phyloP scores from a whole-genome alignment of 2,113 vertebrate genomes.

The Melanotaenia duboulayi region DNA sequence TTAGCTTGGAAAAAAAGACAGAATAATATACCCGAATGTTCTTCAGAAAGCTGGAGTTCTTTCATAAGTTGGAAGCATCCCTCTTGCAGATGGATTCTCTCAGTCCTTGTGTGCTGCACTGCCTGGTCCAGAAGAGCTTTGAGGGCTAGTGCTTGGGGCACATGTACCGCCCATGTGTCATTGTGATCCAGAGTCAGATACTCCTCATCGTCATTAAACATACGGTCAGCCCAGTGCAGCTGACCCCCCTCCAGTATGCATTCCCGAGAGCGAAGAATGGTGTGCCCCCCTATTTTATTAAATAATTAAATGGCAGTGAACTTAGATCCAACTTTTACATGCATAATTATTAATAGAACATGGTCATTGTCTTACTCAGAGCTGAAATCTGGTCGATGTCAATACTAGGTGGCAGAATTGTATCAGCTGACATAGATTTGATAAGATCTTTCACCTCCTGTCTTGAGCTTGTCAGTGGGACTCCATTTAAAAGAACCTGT shows the following conservation, averaged over 20 bases:
- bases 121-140: conserved; percentile 54
- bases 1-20: background rate
- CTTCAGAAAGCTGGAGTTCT: conserved; percentile 48
- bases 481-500: conserved; percentile 65
- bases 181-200: conserved; percentile 58
- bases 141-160: conserved; percentile 37
- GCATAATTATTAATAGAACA: background rate
- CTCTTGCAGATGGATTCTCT: conserved; percentile 49
- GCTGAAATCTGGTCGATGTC: conserved; percentile 31
- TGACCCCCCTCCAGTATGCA: conserved; percentile 63
- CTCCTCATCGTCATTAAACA: conserved; percentile 56
- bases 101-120: conserved; percentile 15
- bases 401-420: conserved; percentile 1
- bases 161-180: conserved; percentile 53
- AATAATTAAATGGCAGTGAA: background rate
- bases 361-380: conserved; percentile 37
- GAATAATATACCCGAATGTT: conserved; percentile 43
- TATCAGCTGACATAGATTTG: conserved; percentile 17
- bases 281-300: conserved; percentile 50
- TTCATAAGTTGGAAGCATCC: conserved; percentile 62
- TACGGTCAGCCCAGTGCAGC: conserved; percentile 58
- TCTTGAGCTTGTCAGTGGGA: conserved; percentile 6
- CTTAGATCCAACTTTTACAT: background rate
- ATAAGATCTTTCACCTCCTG: conserved; percentile 40
- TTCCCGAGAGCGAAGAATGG: conserved; percentile 56